A percentile compares a stretch with the other conserved stretches of the same genome.
Evolutionary conservation across 2,797 vertebrate genomes (phyloP).

Genomic region (Danio albolineatus): DNA sequence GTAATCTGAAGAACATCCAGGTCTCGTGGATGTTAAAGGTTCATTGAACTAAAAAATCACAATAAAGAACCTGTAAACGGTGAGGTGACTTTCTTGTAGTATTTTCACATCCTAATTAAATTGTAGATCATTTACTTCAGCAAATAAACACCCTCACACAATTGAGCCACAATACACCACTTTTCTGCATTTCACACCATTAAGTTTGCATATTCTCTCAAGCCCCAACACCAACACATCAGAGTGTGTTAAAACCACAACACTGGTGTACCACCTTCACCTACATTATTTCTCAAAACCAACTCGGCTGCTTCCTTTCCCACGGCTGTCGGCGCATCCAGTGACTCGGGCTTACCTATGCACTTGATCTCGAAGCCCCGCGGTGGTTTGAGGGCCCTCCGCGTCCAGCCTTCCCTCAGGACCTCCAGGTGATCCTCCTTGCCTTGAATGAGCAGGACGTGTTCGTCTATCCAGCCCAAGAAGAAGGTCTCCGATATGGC

Average conservation of each 20-base stretch:
- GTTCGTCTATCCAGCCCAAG: constrained; percentile 95
- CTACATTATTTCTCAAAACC: not conserved
- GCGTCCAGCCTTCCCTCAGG: constrained; percentile 90
- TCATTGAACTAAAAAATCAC: too few relatives aligned
- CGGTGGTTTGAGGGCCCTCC: constrained; percentile 88
- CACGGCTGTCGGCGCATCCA: not conserved
- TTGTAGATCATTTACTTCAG: not conserved
- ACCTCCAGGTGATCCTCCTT: constrained; percentile 90
- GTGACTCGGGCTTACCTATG: constrained; percentile 81
- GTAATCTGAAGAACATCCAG: too few relatives aligned
- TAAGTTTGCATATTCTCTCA: not conserved
- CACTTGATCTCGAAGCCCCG: constrained; percentile 89
- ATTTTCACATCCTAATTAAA: not conserved
- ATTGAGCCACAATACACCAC: not conserved
- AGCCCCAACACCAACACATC: not conserved
- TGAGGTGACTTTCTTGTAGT: not conserved
- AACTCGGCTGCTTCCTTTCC: not conserved
- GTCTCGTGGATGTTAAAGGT: too few relatives aligned
- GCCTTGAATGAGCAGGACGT: constrained; percentile 92
- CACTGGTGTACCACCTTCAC: not conserved
- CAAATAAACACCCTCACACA: not conserved
- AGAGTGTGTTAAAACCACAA: not conserved
- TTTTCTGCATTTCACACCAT: too few relatives aligned
- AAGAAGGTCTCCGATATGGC: constrained; percentile 92
- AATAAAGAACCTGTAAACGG: too few relatives aligned